Conservation (phyloP, 2,888 invertebrate species). For the Latheticus oryzae region DNA sequence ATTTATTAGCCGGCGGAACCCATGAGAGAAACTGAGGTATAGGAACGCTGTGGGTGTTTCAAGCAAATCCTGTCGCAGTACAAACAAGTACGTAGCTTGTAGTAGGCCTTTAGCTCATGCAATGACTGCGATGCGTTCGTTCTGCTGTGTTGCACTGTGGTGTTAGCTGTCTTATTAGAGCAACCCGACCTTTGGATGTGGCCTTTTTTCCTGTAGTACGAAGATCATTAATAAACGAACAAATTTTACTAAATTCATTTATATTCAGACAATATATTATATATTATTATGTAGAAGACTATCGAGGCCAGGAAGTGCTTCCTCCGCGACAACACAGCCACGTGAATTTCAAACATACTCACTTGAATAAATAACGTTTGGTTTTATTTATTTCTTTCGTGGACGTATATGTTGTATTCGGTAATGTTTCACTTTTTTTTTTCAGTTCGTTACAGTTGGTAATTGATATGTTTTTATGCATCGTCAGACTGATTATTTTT, state of each 20-base stretch:
- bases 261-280: too few species aligned
- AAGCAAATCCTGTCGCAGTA: slow-evolving; percentile 72
- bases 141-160: slow-evolving; percentile 64
- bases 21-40: slow-evolving; percentile 82
- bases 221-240: slow-evolving; percentile 7
- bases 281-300: too few species aligned
- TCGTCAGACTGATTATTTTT: too few species aligned
- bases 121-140: slow-evolving; percentile 61
- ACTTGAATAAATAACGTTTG: too few species aligned
- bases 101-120: slow-evolving; percentile 64
- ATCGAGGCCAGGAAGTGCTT: slow-evolving; percentile 46
- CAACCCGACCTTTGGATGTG: slow-evolving; percentile 60
- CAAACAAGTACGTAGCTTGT: slow-evolving; percentile 73
- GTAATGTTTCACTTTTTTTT: too few species aligned
- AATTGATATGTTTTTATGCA: background rate
- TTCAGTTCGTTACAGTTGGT: background rate
- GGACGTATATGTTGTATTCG: slow-evolving; percentile 6
- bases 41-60: slow-evolving; percentile 70
- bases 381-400: too few species aligned
- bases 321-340: slow-evolving; percentile 65
- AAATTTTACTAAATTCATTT: background rate
- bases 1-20: slow-evolving; percentile 79
- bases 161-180: slow-evolving; percentile 63
- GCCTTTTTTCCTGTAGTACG: slow-evolving; percentile 53
- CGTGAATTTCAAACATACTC: slow-evolving; percentile 44